Evolutionary conservation across 2,113 vertebrate genomes (phyloP), one percentile per base, ranked within the genome.

Genomic region (Lota lota): DNA sequence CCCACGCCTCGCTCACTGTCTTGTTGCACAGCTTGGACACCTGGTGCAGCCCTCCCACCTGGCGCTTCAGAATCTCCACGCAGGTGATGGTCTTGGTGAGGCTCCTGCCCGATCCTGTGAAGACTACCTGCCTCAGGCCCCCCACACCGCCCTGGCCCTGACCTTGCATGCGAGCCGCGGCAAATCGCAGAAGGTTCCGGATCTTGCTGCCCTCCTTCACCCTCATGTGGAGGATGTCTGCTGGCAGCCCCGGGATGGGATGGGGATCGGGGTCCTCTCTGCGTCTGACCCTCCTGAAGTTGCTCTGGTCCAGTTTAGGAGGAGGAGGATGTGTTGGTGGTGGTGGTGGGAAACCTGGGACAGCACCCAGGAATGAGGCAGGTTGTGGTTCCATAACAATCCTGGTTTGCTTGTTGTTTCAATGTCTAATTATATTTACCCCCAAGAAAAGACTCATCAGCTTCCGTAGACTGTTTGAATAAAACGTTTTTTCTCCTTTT

Each of bases 201-300:
- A 97, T 97, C 85, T 97, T 97, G 89, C 95, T 97, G 73, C 95
- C 94, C 69, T 96, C 95, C 85, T 95, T 96, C 77, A 98, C 96
- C 53, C 90, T 85, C 95, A 97, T 97, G 85, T 95, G 91, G 75
- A 97, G 92, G 18, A 93, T 88, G 0, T 89, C 92, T 0, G 90
- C 83, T 16, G 90, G 79, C 62, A 96, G 83, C 68, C 94, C 85
- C 0, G 90, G 82, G 66, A 98, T 96, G 6, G 95, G 95, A 63
- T 88, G 73, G 0, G 91, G 83, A 16, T 74, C 75, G 70, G 86
- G 86, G 74, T 94, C 92, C 76, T 95, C 94, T 0, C 88, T 91
- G 0, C 89, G 88, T 77, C 89, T 90, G 78, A 96, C 89, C 88
- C 94, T 95, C 80, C 85, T 91, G 77, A 94, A 95, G 85, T 93